phyloP scores from a whole-genome alignment of 2,797 vertebrate species.

The Denticeps clupeoides region DNA sequence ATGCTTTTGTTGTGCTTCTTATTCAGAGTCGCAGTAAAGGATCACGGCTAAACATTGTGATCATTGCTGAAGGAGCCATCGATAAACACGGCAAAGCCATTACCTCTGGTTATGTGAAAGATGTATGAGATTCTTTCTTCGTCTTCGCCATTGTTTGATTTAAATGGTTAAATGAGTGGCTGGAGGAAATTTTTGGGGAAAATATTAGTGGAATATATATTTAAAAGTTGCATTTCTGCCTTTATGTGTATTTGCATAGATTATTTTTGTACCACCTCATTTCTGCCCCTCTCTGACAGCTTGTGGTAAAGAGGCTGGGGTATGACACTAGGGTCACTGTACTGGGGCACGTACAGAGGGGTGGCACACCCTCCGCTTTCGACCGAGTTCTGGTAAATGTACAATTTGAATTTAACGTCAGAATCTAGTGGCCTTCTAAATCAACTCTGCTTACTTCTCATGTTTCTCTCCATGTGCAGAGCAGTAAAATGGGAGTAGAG shows the following conservation, averaged over 20 bases:
- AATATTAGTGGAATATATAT: too few relatives aligned
- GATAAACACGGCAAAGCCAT: slow-evolving; percentile 72
- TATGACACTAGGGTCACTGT: slow-evolving; percentile 77
- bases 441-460: neutral
- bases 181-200: too few relatives aligned
- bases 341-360: slow-evolving; percentile 76
- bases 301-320: slow-evolving; percentile 63
- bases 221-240: neutral
- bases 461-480: slow-evolving; percentile 51
- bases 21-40: slow-evolving; percentile 78
- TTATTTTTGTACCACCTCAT: neutral
- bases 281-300: slow-evolving; percentile 44
- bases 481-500: slow-evolving; percentile 90
- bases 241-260: neutral
- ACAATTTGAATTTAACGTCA: too few relatives aligned
- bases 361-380: slow-evolving; percentile 75
- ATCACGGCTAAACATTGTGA: slow-evolving; percentile 87
- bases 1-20: neutral
- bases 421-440: too few relatives aligned
- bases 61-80: slow-evolving; percentile 86
- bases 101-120: slow-evolving; percentile 76
- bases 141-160: neutral
- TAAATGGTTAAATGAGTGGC: neutral
- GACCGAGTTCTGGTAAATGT: slow-evolving; percentile 76
- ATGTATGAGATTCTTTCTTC: slow-evolving; percentile 55